A percentile compares a stretch with the other conserved stretches of the same genome.
These are phyloP conservation scores for Spheniscus mendiculus DNA, from an alignment of 2,113 vertebrate genomes.

Conservation along the genomic window DNA sequence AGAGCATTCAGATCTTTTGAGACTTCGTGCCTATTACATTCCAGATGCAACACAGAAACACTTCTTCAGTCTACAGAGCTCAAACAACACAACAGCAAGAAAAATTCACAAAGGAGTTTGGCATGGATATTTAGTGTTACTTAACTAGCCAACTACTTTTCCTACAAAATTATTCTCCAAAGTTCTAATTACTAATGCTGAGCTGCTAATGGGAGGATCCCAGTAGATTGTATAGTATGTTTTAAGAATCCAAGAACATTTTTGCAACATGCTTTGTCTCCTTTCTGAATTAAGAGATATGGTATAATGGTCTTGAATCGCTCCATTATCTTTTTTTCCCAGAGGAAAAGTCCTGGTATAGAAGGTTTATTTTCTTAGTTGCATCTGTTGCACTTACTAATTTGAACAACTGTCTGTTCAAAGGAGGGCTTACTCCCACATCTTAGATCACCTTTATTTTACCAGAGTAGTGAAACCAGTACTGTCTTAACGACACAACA, in stretches of 20 bases:
- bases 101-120: not conserved
- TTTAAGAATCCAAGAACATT: not conserved
- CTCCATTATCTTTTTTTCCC: not conserved
- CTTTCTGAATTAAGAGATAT: not conserved
- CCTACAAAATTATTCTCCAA: not conserved
- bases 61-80: not conserved
- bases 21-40: not conserved
- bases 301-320: not conserved
- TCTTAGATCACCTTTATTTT: not conserved
- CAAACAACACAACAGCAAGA: rapidly evolving
- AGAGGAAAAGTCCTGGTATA: rapidly evolving
- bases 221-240: not conserved
- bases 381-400: not conserved
- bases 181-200: not conserved
- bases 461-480: not conserved
- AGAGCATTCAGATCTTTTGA: not conserved
- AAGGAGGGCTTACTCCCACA: not conserved
- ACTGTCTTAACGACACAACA: not conserved
- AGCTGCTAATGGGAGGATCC: not conserved
- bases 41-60: not conserved
- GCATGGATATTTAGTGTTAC: not conserved
- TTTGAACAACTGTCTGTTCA: not conserved
- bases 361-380: not conserved
- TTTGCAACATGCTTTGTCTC: not conserved
- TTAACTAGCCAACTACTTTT: not conserved